phyloP scores from a whole-genome alignment of 2,888 invertebrate genomes.

The Lysandra bellargus region DNA sequence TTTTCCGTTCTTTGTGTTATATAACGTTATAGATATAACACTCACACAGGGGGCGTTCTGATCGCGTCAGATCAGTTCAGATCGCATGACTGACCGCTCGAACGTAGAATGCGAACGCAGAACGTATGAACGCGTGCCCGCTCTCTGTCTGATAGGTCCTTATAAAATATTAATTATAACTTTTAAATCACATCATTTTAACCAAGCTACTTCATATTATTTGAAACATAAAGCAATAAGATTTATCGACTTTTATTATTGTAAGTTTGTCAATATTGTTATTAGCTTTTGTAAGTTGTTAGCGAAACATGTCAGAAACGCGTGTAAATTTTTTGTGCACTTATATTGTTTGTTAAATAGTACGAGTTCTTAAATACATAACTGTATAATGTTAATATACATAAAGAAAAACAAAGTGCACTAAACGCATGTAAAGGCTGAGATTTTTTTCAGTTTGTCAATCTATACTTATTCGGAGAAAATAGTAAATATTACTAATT shows the following conservation, averaged over 20 bases:
- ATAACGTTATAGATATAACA: too few relatives aligned
- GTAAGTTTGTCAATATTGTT: conserved; percentile 9
- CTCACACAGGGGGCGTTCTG: too few relatives aligned
- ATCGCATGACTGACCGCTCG: too few relatives aligned
- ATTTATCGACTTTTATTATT: background rate
- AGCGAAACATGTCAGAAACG: background rate
- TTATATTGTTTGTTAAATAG: too few relatives aligned
- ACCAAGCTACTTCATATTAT: background rate
- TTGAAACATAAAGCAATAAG: background rate
- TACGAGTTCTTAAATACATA: too few relatives aligned
- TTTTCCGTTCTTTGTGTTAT: too few relatives aligned
- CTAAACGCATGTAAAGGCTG: background rate
- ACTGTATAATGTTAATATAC: background rate
- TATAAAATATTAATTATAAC: background rate
- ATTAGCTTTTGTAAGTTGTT: conserved; percentile 12
- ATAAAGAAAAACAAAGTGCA: background rate
- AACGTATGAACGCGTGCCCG: too few relatives aligned
- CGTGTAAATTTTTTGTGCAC: background rate
- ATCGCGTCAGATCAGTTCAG: too few relatives aligned
- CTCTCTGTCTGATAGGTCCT: too few relatives aligned
- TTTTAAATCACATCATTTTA: background rate
- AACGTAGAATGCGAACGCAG: too few relatives aligned
- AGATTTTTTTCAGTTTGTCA: background rate
- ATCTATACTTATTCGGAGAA: too few relatives aligned
- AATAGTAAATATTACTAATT: too few relatives aligned